A percentile compares a stretch with the other conserved stretches of the same genome.
These are phyloP conservation scores for Anticlea derivata DNA, from an alignment of 2,888 invertebrate species.

Conservation along the genomic window DNA sequence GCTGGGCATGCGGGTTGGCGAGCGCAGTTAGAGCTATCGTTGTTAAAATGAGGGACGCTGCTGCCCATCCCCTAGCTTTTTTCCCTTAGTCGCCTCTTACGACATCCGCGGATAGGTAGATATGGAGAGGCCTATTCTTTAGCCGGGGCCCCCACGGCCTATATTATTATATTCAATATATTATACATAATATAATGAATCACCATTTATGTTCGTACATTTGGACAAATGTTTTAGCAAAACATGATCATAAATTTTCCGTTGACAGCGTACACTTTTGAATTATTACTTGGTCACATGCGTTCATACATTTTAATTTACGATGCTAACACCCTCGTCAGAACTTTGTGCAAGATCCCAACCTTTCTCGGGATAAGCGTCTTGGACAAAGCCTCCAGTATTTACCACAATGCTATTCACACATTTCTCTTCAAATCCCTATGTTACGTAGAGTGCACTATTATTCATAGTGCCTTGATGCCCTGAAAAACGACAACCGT, in stretches of 20 bases:
- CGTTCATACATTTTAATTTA: constrained; percentile 52
- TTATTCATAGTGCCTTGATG: constrained; percentile 47
- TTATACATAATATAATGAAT: no score
- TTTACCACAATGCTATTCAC: constrained; percentile 54
- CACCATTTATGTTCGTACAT: no score
- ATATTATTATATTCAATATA: no score
- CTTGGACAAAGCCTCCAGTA: constrained; percentile 58
- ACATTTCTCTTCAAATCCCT: constrained; percentile 64
- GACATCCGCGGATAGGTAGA: no score
- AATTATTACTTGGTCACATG: constrained; percentile 43
- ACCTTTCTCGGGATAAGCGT: constrained; percentile 47
- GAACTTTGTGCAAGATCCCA: constrained; percentile 42
- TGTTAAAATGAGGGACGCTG: no score
- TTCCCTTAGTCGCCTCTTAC: no score
- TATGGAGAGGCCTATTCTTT: no score
- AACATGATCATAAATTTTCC: constrained; percentile 17
- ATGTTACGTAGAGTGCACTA: constrained; percentile 71
- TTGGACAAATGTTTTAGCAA: no score
- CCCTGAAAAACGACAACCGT: constrained; percentile 43
- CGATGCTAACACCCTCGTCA: constrained; percentile 58
- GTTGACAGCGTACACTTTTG: constrained; percentile 14
- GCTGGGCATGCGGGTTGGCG: no score
- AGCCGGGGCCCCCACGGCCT: no score
- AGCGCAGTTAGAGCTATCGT: no score
- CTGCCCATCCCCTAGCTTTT: no score